Base-by-base conservation (phyloP, 2,888 invertebrate genomes). In the Tetragonula carbonaria region DNA sequence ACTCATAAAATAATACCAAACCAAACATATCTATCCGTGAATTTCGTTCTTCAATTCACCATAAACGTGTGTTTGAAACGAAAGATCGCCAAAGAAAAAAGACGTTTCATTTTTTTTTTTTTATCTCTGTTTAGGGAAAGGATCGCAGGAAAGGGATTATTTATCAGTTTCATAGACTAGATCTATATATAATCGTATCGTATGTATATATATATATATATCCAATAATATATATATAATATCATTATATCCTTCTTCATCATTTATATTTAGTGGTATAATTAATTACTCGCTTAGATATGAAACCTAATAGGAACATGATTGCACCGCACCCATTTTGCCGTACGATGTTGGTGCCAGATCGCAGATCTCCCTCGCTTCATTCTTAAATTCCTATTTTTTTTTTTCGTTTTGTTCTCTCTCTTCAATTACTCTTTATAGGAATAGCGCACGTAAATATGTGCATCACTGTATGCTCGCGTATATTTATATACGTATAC, bases 281-380 rank as follows among this genome's bases (percentile, higher is more conserved):
- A 93, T 93, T 93, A 94, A 93, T 94, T 94, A 94, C 93, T 94
- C 94, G 94, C 94, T 94, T 94, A 95, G 95, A 95, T 95, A 95
- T 95, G 95, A 95, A 95, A 95, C 94, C 95, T 95, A 95, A 93
- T 95, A 95, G 95, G 95, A 95, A 95, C 95, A 94, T 94, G 94
- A 94, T 94, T 94, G 93, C 94, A 94, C 94, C 94, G 93, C 91
- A 92, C 93, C 93, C 91, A 90, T 90, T 87, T 77, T 87, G 90
- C 91, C 93, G 91, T 84, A 89, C 86, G 88, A 91, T 89, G 90
- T 92, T 91, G 89, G 83, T 87, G 85, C 90, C 88, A 78, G 80
- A 83, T 88, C 78, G 87, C 87, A 81, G 70, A 66, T 75, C 84
- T 79, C 76, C 71, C 73, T 78, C 83, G 83, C 53, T 73, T 53